Evolutionary conservation across 2,797 vertebrate species (phyloP), one percentile per base, ranked within the genome.

Genomic region (Lophotriccus pileatus): DNA sequence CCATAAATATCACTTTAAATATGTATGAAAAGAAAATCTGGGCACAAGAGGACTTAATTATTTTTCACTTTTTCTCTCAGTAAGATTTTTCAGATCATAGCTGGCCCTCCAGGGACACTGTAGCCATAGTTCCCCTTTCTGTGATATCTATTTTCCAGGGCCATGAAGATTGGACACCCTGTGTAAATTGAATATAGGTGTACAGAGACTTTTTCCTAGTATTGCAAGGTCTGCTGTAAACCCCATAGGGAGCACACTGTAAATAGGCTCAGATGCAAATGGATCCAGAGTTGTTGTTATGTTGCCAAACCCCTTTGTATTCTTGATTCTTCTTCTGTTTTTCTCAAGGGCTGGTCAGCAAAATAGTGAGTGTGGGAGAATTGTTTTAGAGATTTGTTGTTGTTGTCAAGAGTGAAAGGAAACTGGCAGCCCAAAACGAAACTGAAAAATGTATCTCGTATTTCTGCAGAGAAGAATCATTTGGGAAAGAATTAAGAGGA

Each of bases 311-410:
- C 23, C 47, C 36, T 94, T 84, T 69, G 34, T 87, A 76, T 88
- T 94, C 76, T 69, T 81, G 63, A 63, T 83, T 72, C 58, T 85
- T 83, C 49, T 81, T 36, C 73, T 72, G 34, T 75, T 73, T 86
- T 91, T 62, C 91, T 94, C 66, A 73, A 88, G 82, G 82, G 55
- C n/a, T 85, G 69, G 89, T 92, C 92, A 94, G 84, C 47, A 83
- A 93, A 92, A 66, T 3, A 13, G 20, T 62, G 55, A 93, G 41
- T 36, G 2, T 44, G 28, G 53, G 50, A 91, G 66, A 95, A 87
- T 27, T 75, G 46, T 52, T 92, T 84, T 19, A 91, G 62, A 88
- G 82, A 94, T 94, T 89, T 79, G 82, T 81, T 94, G 77, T 68
- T 84, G 78, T 59, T 93, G 85, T 75, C 76, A 89, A 88, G 62